These are phyloP conservation scores for Alitta virens DNA, from an alignment of 2,888 invertebrate species.

Conservation along the genomic window DNA sequence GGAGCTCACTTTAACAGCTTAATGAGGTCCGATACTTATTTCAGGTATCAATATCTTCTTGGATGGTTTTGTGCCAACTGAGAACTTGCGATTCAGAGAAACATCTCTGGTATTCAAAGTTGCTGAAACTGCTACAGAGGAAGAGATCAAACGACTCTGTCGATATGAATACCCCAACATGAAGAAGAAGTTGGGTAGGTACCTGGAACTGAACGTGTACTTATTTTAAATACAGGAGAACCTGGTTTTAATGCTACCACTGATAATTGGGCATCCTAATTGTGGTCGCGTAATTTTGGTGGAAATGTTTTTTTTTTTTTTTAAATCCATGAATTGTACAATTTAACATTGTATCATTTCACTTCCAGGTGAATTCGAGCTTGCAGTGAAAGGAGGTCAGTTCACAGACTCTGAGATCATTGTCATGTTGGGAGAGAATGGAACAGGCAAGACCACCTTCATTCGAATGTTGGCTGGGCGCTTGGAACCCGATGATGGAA, in stretches of 20 bases:
- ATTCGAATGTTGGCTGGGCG: slow-evolving; percentile 98
- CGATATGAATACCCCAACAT: slow-evolving; percentile 94
- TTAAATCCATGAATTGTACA: too few relatives aligned
- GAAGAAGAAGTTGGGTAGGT: slow-evolving; percentile 65
- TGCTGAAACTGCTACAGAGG: slow-evolving; percentile 94
- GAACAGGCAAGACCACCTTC: slow-evolving; percentile 99
- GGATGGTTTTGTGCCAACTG: slow-evolving; percentile 98
- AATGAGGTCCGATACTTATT: neutral
- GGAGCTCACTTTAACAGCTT: too few relatives aligned
- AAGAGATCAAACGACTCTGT: slow-evolving; percentile 95
- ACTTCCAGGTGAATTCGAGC: slow-evolving; percentile 63
- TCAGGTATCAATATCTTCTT: slow-evolving; percentile 95
- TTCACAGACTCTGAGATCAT: slow-evolving; percentile 99
- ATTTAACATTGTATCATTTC: neutral
- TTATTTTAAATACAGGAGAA: too few relatives aligned
- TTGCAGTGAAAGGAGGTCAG: slow-evolving; percentile 82
- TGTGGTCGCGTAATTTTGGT: too few relatives aligned
- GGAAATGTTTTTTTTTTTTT: too few relatives aligned
- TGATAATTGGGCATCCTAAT: too few relatives aligned
- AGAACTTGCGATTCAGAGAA: slow-evolving; percentile 96
- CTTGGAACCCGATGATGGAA: slow-evolving; percentile 81
- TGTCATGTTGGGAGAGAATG: slow-evolving; percentile 93
- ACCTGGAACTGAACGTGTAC: neutral
- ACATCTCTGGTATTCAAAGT: slow-evolving; percentile 97
- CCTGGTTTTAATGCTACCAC: too few relatives aligned